Evolutionary conservation across 2,113 vertebrate species (phyloP).

Genomic region (Pithys albifrons): DNA sequence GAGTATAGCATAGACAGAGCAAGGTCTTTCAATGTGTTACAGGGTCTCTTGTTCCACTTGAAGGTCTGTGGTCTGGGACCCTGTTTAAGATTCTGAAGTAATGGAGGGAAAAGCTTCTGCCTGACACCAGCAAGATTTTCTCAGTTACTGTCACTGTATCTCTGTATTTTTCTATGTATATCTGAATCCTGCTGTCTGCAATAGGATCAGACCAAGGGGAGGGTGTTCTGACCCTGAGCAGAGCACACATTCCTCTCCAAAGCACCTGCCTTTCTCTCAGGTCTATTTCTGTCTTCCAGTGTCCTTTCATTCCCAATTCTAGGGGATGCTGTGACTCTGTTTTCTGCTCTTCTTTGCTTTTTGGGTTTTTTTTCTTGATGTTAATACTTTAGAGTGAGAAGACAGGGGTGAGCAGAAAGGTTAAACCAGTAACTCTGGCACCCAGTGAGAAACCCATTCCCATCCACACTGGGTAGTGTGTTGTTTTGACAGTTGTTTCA

Average conservation of each 20-base stretch:
- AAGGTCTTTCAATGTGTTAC: neutral
- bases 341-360: neutral
- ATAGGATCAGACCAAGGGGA: neutral
- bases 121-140: neutral
- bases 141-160: neutral
- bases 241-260: neutral
- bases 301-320: constrained; percentile 16
- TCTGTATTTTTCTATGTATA: neutral
- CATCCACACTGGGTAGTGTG: neutral
- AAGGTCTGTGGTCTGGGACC: neutral
- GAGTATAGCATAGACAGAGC: neutral
- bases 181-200: neutral
- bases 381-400: neutral
- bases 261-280: constrained; percentile 3
- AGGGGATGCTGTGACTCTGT: neutral
- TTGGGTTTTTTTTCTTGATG: neutral
- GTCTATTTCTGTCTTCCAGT: neutral
- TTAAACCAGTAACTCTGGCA: neutral
- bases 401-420: neutral
- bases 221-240: neutral
- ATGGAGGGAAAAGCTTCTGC: neutral
- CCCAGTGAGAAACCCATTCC: neutral
- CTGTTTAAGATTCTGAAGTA: neutral
- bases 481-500: constrained; percentile 34
- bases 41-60: neutral